phyloP scores from a whole-genome alignment of 2,797 vertebrate genomes.

The Anniella stebbinsi region DNA sequence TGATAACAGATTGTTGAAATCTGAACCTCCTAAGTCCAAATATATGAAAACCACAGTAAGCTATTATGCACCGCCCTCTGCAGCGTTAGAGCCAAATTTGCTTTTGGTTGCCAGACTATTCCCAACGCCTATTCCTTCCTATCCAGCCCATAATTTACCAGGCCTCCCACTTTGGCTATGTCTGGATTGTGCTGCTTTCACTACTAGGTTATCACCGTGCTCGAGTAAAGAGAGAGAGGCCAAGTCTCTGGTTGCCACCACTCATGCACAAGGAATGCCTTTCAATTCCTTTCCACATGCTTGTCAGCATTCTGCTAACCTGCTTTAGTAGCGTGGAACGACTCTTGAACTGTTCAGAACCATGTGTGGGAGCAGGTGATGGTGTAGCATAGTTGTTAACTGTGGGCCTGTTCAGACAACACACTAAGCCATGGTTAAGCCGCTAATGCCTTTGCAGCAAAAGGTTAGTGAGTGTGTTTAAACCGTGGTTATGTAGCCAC shows the following conservation, averaged over 20 bases:
- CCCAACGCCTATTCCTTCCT: neutral
- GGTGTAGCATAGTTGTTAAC: neutral
- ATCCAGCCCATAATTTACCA: neutral
- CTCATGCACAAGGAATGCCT: neutral
- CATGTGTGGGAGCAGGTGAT: no score
- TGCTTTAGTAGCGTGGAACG: neutral
- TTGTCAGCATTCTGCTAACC: neutral
- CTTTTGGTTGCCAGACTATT: neutral
- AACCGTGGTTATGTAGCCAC: no score
- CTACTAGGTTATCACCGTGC: neutral
- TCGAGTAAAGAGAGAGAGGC: neutral
- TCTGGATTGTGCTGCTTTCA: neutral
- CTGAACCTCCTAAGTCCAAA: neutral
- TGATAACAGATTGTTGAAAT: neutral
- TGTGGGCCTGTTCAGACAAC: no score
- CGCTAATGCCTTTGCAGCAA: no score
- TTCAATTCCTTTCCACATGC: slow-evolving; percentile 5
- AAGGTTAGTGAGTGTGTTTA: no score
- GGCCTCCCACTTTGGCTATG: neutral
- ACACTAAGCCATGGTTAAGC: no score
- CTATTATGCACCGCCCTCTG: neutral
- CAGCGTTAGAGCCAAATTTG: neutral
- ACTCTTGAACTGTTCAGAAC: neutral
- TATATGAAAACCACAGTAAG: neutral
- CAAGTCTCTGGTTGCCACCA: neutral